These are phyloP conservation scores for Stylophora pistillata DNA, from an alignment of 64 coral and sea anemone genomes.

Conservation along the genomic window DNA sequence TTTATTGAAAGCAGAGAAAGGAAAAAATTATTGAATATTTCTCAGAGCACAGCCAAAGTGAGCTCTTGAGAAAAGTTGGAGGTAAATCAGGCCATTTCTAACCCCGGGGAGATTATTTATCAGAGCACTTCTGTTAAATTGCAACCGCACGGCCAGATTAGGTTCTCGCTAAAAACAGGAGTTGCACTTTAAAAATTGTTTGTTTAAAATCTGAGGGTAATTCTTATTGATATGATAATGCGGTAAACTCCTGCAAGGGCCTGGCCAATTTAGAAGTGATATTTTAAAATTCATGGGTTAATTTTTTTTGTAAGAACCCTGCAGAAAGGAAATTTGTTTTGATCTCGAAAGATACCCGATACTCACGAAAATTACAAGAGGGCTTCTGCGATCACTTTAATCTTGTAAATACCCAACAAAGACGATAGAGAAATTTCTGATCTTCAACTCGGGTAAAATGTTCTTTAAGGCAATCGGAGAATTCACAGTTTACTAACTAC, in stretches of 20 bases:
- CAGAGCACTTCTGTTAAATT: too few species aligned
- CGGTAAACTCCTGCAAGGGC: conserved; percentile 49
- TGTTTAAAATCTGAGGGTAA: conserved; percentile 46
- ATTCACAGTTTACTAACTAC: neutral
- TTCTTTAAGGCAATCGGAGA: conserved; percentile 13
- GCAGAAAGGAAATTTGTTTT: conserved; percentile 60
- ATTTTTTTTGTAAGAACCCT: conserved; percentile 62
- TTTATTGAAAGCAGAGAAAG: neutral
- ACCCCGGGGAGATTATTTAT: too few species aligned
- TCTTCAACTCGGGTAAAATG: conserved; percentile 8
- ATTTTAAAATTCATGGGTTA: conserved; percentile 86
- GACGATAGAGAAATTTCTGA: neutral
- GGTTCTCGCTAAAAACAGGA: neutral
- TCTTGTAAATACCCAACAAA: neutral
- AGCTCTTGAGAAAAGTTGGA: neutral
- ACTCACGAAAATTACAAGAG: conserved; percentile 1
- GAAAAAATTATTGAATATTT: neutral
- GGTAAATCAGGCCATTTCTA: neutral
- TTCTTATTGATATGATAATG: conserved; percentile 77
- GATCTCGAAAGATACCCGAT: conserved; percentile 24
- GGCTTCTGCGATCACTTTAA: neutral
- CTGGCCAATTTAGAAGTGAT: conserved; percentile 74
- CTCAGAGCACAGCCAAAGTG: neutral
- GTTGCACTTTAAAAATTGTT: conserved; percentile 4
- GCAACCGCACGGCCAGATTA: neutral